These are phyloP conservation scores for Coelopa frigida DNA, from an alignment of 1,140 invertebrate species.

Conservation along the genomic window DNA sequence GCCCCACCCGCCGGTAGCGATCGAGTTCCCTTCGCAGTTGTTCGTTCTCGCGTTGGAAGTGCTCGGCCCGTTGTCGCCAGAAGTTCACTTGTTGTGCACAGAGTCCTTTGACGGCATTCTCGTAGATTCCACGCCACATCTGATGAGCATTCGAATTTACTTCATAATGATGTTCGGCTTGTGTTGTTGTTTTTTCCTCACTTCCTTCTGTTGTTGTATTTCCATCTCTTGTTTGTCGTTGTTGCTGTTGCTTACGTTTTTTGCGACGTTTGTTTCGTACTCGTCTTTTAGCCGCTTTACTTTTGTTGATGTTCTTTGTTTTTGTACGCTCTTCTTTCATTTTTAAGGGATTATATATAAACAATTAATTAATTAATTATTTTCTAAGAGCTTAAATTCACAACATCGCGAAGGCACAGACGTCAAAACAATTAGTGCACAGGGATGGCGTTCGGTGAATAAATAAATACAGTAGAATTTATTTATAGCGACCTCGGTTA, in stretches of 20 bases:
- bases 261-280: neutral
- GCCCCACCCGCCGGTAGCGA: neutral
- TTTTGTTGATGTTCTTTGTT: neutral
- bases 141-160: neutral
- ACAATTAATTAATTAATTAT: neutral
- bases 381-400: no score
- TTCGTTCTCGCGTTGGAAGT: conserved; percentile 5
- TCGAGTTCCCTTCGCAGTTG: neutral
- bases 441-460: neutral
- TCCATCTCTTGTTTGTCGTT: neutral
- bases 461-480: neutral
- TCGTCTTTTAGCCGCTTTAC: neutral
- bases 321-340: conserved; percentile 2
- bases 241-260: neutral
- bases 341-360: neutral
- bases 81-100: neutral
- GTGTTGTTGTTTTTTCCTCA: neutral
- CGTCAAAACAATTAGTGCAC: no score
- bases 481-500: no score
- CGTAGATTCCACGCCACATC: conserved; percentile 1
- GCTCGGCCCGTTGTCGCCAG: conserved; percentile 3
- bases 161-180: neutral
- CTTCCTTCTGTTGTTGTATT: neutral
- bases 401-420: no score
- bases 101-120: neutral